Conservation (phyloP, 2,797 vertebrate species). For the Toxotes lorentzi region DNA sequence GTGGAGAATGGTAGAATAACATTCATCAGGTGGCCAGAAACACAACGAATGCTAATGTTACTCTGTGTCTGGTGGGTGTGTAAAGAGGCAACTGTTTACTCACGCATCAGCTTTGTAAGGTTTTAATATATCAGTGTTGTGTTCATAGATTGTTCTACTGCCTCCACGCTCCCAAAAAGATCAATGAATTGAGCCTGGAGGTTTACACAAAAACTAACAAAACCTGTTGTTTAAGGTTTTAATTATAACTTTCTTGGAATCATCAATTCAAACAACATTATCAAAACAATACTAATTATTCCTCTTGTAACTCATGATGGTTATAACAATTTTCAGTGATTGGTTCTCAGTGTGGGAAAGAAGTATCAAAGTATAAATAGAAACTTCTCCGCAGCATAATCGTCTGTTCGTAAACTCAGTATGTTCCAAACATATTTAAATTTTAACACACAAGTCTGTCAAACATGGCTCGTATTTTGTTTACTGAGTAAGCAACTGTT, state of each 20-base stretch:
- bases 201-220: background rate
- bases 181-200: background rate
- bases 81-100: background rate
- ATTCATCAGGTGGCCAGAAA: background rate
- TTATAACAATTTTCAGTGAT: background rate
- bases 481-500: conserved; percentile 22
- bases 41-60: background rate
- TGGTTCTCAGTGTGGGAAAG: background rate
- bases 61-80: background rate
- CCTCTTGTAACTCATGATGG: background rate
- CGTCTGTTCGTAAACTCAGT: conserved; percentile 22
- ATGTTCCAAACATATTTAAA: conserved; percentile 22
- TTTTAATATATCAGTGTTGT: background rate
- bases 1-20: background rate
- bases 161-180: background rate
- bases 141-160: background rate
- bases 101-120: background rate
- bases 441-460: conserved; percentile 23
- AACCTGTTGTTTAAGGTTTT: background rate
- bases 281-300: background rate
- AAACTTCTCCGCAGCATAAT: conserved; percentile 2
- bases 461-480: conserved; percentile 33
- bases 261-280: background rate
- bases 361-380: background rate
- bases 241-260: background rate